A percentile compares a stretch with the other conserved stretches of the same genome.
phyloP scores from a whole-genome alignment of 1,140 invertebrate genomes.

The Varroa destructor region DNA sequence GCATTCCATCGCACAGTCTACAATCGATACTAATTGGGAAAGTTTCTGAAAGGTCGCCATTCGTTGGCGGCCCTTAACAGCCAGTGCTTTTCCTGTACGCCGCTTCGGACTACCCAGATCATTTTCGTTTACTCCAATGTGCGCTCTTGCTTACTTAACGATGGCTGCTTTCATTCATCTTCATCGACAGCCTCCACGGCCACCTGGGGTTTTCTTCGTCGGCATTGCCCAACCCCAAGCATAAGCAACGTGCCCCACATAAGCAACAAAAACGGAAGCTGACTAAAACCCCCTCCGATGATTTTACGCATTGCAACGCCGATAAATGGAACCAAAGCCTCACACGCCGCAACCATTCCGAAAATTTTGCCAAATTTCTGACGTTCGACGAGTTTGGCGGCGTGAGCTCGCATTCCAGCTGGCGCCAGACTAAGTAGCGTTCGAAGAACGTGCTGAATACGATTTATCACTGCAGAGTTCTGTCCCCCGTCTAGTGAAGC shows the following conservation, averaged over 20 bases:
- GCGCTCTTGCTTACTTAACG: too few species aligned
- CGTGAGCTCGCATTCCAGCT: constrained; percentile 21
- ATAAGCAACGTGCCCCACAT: not conserved
- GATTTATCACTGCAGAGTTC: not conserved
- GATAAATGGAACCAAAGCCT: not conserved
- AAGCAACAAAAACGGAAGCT: constrained; percentile 1
- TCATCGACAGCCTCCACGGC: too few species aligned
- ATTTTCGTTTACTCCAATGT: too few species aligned
- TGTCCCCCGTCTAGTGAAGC: not conserved
- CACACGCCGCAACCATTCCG: constrained; percentile 12
- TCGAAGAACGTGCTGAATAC: constrained; percentile 17
- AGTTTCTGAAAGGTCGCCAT: too few species aligned
- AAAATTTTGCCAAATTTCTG: not conserved
- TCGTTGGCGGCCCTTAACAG: too few species aligned
- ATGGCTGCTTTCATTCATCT: too few species aligned
- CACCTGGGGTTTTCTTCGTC: too few species aligned
- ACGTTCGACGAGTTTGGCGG: not conserved
- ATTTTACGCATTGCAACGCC: constrained; percentile 3
- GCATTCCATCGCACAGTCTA: too few species aligned
- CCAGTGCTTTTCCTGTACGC: too few species aligned
- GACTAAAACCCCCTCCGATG: not conserved
- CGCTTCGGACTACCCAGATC: too few species aligned
- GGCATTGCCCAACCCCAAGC: not conserved
- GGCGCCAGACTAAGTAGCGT: not conserved
- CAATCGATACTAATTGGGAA: too few species aligned